phyloP scores from a whole-genome alignment of 1,140 invertebrate species.

The Lasioglossum albipes region DNA sequence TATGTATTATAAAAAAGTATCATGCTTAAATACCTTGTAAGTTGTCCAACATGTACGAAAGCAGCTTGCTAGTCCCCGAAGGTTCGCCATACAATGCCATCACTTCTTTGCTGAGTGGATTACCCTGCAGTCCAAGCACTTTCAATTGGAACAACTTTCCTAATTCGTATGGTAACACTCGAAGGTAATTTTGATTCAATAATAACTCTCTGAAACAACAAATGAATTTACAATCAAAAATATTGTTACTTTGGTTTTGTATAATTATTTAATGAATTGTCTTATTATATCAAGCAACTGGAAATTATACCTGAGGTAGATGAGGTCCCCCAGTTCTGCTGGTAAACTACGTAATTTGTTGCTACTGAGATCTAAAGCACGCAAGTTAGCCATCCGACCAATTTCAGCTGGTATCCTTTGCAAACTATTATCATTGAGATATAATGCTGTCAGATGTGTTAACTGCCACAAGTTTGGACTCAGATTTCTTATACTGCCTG shows the following conservation, averaged over 20 bases:
- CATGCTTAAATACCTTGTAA: slow-evolving; percentile 88
- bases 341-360: slow-evolving; percentile 97
- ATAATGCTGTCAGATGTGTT: slow-evolving; percentile 94
- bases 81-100: slow-evolving; percentile 94
- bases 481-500: slow-evolving; percentile 95
- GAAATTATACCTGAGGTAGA: slow-evolving; percentile 89
- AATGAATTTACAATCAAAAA: background rate
- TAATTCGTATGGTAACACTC: slow-evolving; percentile 96
- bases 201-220: slow-evolving; percentile 91
- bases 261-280: background rate
- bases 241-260: background rate
- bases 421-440: slow-evolving; percentile 96
- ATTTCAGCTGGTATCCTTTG: slow-evolving; percentile 94
- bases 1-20: background rate
- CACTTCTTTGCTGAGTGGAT: slow-evolving; percentile 96
- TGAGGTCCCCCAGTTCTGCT: slow-evolving; percentile 96
- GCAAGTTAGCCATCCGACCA: slow-evolving; percentile 89
- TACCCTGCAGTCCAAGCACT: slow-evolving; percentile 93
- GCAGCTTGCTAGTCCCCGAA: slow-evolving; percentile 95
- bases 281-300: background rate
- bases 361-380: slow-evolving; percentile 93
- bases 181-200: slow-evolving; percentile 95
- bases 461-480: slow-evolving; percentile 94
- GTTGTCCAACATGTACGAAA: slow-evolving; percentile 96
- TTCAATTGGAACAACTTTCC: slow-evolving; percentile 98